phyloP scores from a whole-genome alignment of 1,140 invertebrate species.

The Zaprionus lachaisei region DNA sequence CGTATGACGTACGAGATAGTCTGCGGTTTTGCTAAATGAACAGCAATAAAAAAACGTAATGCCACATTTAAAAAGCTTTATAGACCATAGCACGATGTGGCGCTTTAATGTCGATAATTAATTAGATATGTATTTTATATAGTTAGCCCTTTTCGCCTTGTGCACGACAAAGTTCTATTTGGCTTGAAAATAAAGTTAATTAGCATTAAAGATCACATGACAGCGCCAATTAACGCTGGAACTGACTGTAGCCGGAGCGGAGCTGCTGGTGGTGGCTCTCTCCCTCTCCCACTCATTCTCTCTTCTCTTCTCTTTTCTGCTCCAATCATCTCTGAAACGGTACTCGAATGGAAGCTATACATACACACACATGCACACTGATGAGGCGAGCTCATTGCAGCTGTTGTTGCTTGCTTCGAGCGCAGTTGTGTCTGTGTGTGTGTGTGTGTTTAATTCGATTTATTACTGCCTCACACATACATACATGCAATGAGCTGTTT shows the following conservation, averaged over 20 bases:
- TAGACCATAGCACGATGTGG: constrained; percentile 9
- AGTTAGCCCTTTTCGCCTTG: constrained; percentile 30
- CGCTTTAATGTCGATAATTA: background rate
- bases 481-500: constrained; percentile 29
- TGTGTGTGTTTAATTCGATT: constrained; percentile 68
- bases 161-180: constrained; percentile 32
- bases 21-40: constrained; percentile 34
- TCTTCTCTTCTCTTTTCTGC: constrained; percentile 6
- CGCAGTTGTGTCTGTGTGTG: background rate
- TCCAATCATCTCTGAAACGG: constrained; percentile 24
- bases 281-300: background rate
- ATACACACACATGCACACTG: background rate
- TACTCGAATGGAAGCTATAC: constrained; percentile 17
- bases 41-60: constrained; percentile 8
- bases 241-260: constrained; percentile 41
- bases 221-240: constrained; percentile 41
- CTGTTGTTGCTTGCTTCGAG: constrained; percentile 1
- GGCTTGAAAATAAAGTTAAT: constrained; percentile 57
- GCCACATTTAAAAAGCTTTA: background rate
- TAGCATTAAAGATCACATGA: constrained; percentile 70
- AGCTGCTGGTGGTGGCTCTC: constrained; percentile 19
- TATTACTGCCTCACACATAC: constrained; percentile 49
- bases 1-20: constrained; percentile 31
- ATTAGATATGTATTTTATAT: constrained; percentile 19
- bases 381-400: background rate